A percentile compares a stretch with the other conserved stretches of the same genome.
Evolutionary conservation across 2,888 invertebrate species (phyloP).

Genomic region (Drosophila subsilvestris): DNA sequence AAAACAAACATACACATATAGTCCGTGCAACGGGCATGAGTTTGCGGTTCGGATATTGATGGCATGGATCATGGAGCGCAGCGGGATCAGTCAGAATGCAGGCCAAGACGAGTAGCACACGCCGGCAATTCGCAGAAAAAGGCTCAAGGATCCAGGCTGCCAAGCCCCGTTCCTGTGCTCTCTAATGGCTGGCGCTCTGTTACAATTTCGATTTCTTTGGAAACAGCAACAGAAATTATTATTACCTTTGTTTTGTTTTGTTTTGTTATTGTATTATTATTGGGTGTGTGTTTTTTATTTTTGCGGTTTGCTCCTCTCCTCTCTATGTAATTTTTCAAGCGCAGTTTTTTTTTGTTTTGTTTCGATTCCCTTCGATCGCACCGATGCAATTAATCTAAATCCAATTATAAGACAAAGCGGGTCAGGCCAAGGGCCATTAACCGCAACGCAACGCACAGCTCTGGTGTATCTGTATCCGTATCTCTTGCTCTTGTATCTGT

Average conservation of each 20-base stretch:
- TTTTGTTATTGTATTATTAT: conserved; percentile 16
- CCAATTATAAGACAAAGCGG: conserved; percentile 79
- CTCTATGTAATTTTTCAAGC: conserved; percentile 73
- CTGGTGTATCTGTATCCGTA: conserved; percentile 11
- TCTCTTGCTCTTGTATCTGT: conserved; percentile 39
- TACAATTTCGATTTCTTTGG: conserved; percentile 66
- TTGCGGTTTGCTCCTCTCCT: not conserved
- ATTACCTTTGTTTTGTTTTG: conserved; percentile 18
- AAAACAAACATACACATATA: conserved; percentile 16
- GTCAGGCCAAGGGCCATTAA: conserved; percentile 58
- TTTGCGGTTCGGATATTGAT: conserved; percentile 59
- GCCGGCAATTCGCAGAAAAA: conserved; percentile 68
- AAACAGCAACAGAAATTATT: conserved; percentile 40
- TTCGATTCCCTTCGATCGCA: conserved; percentile 42
- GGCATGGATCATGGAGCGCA: conserved; percentile 42
- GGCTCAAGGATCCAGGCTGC: conserved; percentile 24
- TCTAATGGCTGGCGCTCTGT: conserved; percentile 40
- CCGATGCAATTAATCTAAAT: conserved; percentile 82
- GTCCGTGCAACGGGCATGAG: conserved; percentile 59
- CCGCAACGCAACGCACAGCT: conserved; percentile 36
- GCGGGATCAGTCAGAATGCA: conserved; percentile 49
- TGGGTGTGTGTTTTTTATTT: conserved; percentile 1
- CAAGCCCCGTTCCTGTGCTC: not conserved
- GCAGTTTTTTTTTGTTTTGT: conserved; percentile 39
- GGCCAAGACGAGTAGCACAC: conserved; percentile 66